Evolutionary conservation across 37 sponge, comb jelly and placozoan genomes (phyloP), one percentile per base, ranked within the genome.

Genomic region (Axinella damicornis): DNA sequence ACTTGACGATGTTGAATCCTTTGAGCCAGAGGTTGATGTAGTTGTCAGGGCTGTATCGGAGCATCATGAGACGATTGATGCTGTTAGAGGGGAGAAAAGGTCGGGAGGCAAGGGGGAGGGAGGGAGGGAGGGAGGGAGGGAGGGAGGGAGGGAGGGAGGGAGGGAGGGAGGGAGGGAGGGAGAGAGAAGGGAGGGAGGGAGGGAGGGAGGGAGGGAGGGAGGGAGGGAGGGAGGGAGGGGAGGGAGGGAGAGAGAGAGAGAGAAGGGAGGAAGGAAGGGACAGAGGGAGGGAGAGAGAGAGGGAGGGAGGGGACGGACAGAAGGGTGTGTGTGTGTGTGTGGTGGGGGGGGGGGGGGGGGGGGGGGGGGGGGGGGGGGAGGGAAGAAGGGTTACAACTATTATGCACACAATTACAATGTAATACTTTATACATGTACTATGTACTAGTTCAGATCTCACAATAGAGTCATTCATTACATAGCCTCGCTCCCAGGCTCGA

Each of bases 1-100:
- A 65, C 53, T 53, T 72, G 56, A 87, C 87, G 40, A 83, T 73
- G 18, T 71, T 72, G 53, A 83, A 83, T 0, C 61, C 52, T n/a
- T 53, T 54, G 32, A 83, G 74, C 65, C 71, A 83, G 52, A 73
- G 83, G 65, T 71, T 83, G 53, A 83, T 59, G 65, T 39, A 71
- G 18, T 37, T 73, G 22, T 71, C 72, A 17, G 83, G 46, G 28
- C 53, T 25, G 39, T 73, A 57, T 22, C 53, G 58, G 33, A 63
- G 18, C 60, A 61, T 73, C 83, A 83, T 83, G 53, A 83, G 2
- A 1, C 53, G 39, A 38, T 83, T 83, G 54, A 83, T 64, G 19
- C 77, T 76, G 34, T 24, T 25, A 11, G 30, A 31, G 30, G 71
- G 71, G n/a, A n/a, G n/a, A n/a, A n/a, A n/a, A n/a, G n/a, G n/a